Evolutionary conservation across 2,888 invertebrate species (phyloP).

Genomic region (Ennomos erosarius): DNA sequence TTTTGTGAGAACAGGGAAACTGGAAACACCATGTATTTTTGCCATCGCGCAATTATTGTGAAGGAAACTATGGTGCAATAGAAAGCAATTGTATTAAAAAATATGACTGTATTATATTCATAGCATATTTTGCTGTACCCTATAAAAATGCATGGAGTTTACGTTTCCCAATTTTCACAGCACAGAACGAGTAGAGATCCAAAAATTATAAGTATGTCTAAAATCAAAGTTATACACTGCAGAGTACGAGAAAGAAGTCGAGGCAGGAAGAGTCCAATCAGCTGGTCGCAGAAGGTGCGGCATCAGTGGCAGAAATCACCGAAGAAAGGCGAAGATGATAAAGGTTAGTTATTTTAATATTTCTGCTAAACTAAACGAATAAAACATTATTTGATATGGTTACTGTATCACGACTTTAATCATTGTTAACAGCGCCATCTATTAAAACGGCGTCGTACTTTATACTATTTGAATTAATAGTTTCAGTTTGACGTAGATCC

Average conservation of each 20-base stretch:
- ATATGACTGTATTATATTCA: too few relatives aligned
- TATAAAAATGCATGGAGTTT: too few relatives aligned
- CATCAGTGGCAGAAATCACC: slow-evolving; percentile 87
- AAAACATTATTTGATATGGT: too few relatives aligned
- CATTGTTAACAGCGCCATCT: slow-evolving; percentile 61
- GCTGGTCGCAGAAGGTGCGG: slow-evolving; percentile 87
- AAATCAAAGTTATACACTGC: slow-evolving; percentile 63
- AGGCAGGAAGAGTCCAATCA: slow-evolving; percentile 81
- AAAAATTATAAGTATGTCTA: slow-evolving; percentile 14
- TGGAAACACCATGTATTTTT: slow-evolving; percentile 38
- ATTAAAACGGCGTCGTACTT: slow-evolving; percentile 31
- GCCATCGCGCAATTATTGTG: not conserved
- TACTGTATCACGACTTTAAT: too few relatives aligned
- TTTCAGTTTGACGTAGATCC: slow-evolving; percentile 35
- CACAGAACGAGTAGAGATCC: too few relatives aligned
- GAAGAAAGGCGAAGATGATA: slow-evolving; percentile 57
- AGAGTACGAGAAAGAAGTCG: slow-evolving; percentile 84
- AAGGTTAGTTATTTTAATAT: slow-evolving; percentile 56
- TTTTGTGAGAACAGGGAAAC: slow-evolving; percentile 40
- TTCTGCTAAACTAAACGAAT: too few relatives aligned
- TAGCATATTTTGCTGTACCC: too few relatives aligned
- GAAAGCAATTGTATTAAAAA: too few relatives aligned
- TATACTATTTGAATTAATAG: not conserved
- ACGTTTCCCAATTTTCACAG: too few relatives aligned
- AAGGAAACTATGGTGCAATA: too few relatives aligned